Conservation (phyloP, 1,140 invertebrate genomes). For the Ctenoplectra terminalis region DNA sequence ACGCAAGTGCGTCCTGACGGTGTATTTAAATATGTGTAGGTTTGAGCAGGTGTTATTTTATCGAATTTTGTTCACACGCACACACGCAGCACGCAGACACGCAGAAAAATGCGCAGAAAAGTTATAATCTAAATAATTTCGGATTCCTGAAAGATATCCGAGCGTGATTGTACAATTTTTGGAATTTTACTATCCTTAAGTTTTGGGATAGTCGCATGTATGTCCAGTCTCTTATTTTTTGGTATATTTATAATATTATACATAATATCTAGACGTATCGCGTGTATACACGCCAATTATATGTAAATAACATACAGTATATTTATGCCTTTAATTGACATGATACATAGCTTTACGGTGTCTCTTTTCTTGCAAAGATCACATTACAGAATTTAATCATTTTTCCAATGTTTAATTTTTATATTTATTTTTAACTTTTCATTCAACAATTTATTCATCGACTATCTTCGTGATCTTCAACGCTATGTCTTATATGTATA, state of each 20-base stretch:
- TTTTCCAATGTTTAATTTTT: background rate
- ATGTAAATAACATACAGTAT: conserved; percentile 36
- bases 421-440: background rate
- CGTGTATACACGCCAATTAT: conserved; percentile 41
- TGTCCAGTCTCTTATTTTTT: conserved; percentile 56
- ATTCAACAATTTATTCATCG: background rate
- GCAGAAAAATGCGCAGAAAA: conserved; percentile 52
- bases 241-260: conserved; percentile 48
- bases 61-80: conserved; percentile 50
- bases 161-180: conserved; percentile 69
- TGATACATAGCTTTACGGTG: conserved; percentile 61
- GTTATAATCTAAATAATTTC: conserved; percentile 49
- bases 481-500: conserved; percentile 36
- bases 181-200: conserved; percentile 25
- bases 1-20: conserved; percentile 28
- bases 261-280: conserved; percentile 36
- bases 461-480: background rate
- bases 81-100: conserved; percentile 49
- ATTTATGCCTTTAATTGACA: conserved; percentile 67
- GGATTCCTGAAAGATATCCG: conserved; percentile 31
- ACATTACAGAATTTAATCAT: conserved; percentile 22
- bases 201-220: conserved; percentile 24
- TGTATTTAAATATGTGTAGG: conserved; percentile 51
- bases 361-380: conserved; percentile 54
- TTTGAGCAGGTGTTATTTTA: conserved; percentile 54